phyloP scores from a whole-genome alignment of 2,113 vertebrate species.

The Glareola pratincola region DNA sequence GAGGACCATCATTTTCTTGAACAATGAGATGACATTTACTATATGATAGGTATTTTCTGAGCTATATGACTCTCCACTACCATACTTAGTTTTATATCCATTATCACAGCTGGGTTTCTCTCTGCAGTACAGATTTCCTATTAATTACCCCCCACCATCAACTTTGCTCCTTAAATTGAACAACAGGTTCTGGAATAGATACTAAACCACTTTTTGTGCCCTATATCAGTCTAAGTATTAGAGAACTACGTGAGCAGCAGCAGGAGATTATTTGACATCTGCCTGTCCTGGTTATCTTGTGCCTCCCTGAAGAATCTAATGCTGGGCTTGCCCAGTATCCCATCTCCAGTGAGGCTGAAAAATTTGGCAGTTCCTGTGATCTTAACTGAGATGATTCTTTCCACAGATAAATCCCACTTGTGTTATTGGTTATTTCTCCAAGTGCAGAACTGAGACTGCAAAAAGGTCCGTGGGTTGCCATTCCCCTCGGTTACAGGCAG shows the following conservation, averaged over 20 bases:
- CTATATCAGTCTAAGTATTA: not conserved
- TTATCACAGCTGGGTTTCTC: conserved; percentile 6
- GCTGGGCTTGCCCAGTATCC: not conserved
- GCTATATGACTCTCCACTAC: not conserved
- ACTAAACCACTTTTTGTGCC: not conserved
- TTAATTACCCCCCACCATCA: not conserved
- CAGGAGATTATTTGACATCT: not conserved
- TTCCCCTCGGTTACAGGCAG: not conserved
- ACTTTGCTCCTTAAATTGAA: not conserved
- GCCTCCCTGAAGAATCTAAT: not conserved
- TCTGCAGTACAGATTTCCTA: not conserved
- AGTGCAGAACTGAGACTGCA: not conserved
- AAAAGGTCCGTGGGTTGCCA: not conserved
- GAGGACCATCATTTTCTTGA: not conserved
- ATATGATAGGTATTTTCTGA: not conserved
- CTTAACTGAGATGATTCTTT: conserved; percentile 7
- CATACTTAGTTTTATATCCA: not conserved
- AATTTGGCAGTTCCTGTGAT: not conserved
- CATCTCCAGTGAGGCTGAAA: not conserved
- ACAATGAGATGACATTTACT: conserved; percentile 13
- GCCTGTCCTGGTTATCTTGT: not conserved
- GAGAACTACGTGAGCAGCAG: not conserved
- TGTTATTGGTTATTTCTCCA: not conserved
- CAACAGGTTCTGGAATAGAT: not conserved
- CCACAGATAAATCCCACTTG: not conserved